Percentiles rank a stretch among this genome's conserved stretches.
Conservation (phyloP, 2,888 invertebrate genomes). For the Phyllotreta cruciferae region DNA sequence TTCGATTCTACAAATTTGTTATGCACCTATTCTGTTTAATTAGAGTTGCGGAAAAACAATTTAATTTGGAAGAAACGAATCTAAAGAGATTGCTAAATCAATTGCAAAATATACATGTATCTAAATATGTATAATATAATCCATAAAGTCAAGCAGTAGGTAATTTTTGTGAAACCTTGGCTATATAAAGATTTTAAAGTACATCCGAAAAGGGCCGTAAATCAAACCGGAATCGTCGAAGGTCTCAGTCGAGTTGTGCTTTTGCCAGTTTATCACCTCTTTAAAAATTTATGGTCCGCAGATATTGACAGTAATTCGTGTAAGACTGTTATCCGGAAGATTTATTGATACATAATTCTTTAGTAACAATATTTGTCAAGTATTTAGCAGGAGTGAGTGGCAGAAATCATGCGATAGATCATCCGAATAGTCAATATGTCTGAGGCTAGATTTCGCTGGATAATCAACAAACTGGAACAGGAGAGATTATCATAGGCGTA, state of each 20-base stretch:
- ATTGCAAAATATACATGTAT: too few species aligned
- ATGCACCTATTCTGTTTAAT: too few species aligned
- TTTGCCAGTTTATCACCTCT: constrained; percentile 39
- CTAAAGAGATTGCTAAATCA: too few species aligned
- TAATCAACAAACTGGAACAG: constrained; percentile 53
- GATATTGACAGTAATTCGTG: constrained; percentile 59
- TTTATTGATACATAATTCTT: constrained; percentile 61
- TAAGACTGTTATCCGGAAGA: constrained; percentile 57
- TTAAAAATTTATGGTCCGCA: constrained; percentile 55
- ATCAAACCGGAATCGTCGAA: constrained; percentile 43
- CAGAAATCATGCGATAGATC: constrained; percentile 59
- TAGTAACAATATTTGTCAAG: constrained; percentile 59
- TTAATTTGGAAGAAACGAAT: too few species aligned
- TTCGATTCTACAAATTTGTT: not conserved
- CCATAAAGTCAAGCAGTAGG: constrained; percentile 22
- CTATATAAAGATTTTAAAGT: constrained; percentile 47
- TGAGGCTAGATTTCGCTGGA: constrained; percentile 52
- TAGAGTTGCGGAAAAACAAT: too few species aligned
- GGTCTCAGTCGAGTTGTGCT: constrained; percentile 39
- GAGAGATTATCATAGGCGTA: constrained; percentile 5
- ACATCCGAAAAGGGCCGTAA: constrained; percentile 45
- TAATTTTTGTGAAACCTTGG: constrained; percentile 25
- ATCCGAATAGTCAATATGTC: constrained; percentile 58
- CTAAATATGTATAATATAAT: constrained; percentile 2
- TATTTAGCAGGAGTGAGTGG: constrained; percentile 54